These are phyloP conservation scores for Phaethon lepturus DNA, from an alignment of 2,113 vertebrate genomes.

Conservation along the genomic window DNA sequence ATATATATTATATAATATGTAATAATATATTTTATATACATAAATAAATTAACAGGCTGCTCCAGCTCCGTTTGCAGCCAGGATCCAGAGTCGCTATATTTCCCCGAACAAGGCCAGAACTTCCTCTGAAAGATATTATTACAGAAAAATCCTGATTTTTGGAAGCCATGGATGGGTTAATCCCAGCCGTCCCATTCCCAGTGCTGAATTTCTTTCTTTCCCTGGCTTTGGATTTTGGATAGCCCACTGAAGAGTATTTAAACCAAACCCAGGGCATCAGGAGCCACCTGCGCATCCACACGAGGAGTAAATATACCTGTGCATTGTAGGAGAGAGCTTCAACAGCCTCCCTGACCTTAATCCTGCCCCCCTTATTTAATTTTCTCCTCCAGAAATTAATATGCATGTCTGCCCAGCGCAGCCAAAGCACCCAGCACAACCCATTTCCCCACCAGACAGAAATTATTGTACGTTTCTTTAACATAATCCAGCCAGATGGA, in stretches of 20 bases:
- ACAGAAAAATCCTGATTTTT: neutral
- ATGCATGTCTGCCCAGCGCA: accelerated
- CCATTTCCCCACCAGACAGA: neutral
- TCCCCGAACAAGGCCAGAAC: neutral
- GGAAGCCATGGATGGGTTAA: neutral
- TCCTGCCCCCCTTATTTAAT: neutral
- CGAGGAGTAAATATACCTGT: neutral
- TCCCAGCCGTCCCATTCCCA: accelerated
- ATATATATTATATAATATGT: too few species aligned
- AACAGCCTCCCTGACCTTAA: neutral
- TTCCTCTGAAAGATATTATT: neutral
- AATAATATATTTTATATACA: too few species aligned
- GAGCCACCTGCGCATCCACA: neutral
- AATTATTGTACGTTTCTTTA: neutral
- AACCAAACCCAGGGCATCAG: neutral
- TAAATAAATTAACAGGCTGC: neutral
- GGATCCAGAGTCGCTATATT: neutral
- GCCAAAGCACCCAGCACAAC: neutral
- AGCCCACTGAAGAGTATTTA: neutral
- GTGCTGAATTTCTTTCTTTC: neutral
- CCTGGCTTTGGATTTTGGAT: neutral
- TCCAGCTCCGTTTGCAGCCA: neutral
- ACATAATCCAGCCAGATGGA: neutral
- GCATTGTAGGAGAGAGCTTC: too few species aligned
- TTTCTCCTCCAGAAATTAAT: neutral